phyloP scores from a whole-genome alignment of 2,113 vertebrate genomes.

The Daubentonia madagascariensis region DNA sequence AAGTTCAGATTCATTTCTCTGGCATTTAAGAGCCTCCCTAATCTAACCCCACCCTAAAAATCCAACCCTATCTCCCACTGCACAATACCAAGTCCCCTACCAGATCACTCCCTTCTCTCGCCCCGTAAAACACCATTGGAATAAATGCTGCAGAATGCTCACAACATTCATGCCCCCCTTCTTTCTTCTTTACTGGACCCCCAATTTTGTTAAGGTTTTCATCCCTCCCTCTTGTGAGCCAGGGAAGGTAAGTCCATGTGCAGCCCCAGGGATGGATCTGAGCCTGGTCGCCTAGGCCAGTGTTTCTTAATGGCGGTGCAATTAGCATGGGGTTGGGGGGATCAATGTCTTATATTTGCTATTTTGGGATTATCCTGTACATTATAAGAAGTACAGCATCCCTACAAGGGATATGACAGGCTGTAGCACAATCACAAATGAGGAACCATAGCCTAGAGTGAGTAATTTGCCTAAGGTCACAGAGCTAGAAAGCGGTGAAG shows the following conservation, averaged over 20 bases:
- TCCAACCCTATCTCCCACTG: not conserved
- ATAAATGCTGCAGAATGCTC: accelerated
- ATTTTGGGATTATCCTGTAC: not conserved
- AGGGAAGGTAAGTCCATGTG: not conserved
- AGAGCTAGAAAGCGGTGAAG: not conserved
- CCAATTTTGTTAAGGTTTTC: not conserved
- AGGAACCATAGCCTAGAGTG: not conserved
- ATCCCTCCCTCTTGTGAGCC: not conserved
- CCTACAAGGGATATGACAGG: not conserved
- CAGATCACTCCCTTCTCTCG: not conserved
- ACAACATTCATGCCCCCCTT: not conserved
- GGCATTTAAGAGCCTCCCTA: not conserved
- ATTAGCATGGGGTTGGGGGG: not conserved
- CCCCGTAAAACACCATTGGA: too few species aligned
- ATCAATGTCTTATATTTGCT: not conserved
- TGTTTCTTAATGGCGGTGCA: not conserved
- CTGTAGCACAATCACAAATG: not conserved
- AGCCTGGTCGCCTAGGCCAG: not conserved
- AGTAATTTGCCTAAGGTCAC: accelerated
- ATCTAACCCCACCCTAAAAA: not conserved
- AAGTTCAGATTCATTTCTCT: not conserved
- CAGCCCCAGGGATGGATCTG: not conserved
- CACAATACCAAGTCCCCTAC: not conserved
- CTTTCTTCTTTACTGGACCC: not conserved
- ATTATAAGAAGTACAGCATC: not conserved